Evolutionary conservation across 1,140 invertebrate species (phyloP), one percentile per base, ranked within the genome.

Genomic region (Pseudomyrmex sp.): DNA sequence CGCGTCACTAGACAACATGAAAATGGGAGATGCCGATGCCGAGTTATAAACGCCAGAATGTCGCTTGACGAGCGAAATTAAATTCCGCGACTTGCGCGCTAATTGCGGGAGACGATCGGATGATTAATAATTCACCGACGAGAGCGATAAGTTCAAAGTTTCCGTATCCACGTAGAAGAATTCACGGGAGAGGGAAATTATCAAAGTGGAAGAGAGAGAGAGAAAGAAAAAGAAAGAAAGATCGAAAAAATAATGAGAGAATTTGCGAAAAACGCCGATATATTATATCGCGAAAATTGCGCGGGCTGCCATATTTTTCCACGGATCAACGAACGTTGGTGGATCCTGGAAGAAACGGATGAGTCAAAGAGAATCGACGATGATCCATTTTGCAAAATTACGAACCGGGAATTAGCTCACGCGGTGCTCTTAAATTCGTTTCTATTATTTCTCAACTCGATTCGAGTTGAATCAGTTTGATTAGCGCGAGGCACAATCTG

Each of bases 61-160:
- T 84, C 23, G 59, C 26, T 56, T 66, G 23, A 18, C 5, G 70
- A 10, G 58, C 66, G 52, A 87, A 88, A 88, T 88, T 76, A 88
- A 88, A 88, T 88, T 88, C 87, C 87, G 48, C 35, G 20, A 20
- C 82, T 66, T 52, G 54, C 35, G 7, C 70, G 46, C 76, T 87
- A 88, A 87, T 88, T 85, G 86, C 59, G 13, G 58, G 26, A 69
- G 69, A 74, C 70, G 26, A 74, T 9, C 54, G 46, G 46, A 66
- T 76, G 76, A 87, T 87, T 88, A 88, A 88, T 88, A 88, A 88
- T 88, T 82, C 85, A 18, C 35, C 23, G 50, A 72, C 46, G 35
- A 35, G 18, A 58, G 13, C 58, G 74, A 48, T 70, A 82, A 70
- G 68, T 73, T 83, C 44, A 18, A 80, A 88, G 54, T 87, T 84